Percentiles rank a stretch among this genome's conserved stretches.
Conservation (phyloP, 2,797 vertebrate species). For the Sebastes itinus region DNA sequence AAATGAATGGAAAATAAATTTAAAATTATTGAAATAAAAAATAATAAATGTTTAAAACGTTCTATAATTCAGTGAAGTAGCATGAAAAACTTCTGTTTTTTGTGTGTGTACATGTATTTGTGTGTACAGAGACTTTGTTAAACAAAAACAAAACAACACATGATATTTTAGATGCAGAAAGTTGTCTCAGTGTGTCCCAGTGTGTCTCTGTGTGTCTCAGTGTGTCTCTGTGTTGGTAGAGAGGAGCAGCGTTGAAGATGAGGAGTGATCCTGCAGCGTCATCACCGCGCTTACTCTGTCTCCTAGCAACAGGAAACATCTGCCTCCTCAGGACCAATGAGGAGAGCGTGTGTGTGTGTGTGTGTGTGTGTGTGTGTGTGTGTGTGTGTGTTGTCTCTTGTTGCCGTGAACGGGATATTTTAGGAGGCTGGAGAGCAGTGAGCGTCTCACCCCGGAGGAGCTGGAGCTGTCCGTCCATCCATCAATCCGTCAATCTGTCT, state of each 20-base stretch:
- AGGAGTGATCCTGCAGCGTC: constrained; percentile 87
- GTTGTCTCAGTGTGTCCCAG: background rate
- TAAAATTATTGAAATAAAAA: background rate
- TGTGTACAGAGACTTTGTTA: too few species aligned
- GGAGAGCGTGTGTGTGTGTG: constrained; percentile 39
- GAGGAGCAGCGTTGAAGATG: constrained; percentile 42
- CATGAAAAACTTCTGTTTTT: too few species aligned
- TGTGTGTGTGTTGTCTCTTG: constrained; percentile 43
- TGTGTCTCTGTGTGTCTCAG: background rate
- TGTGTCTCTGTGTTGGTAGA: background rate
- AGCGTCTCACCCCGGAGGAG: constrained; percentile 41
- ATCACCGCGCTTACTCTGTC: constrained; percentile 86
- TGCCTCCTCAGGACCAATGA: constrained; percentile 91
- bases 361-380: background rate
- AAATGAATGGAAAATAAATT: background rate
- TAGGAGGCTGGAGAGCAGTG: constrained; percentile 62
- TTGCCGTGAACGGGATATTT: constrained; percentile 74
- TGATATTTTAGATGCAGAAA: background rate
- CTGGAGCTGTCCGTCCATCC: background rate
- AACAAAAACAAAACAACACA: background rate
- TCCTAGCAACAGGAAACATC: constrained; percentile 95
- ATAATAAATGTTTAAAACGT: background rate
- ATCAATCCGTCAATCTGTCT: background rate
- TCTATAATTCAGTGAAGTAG: too few species aligned
- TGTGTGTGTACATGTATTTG: too few species aligned